These are phyloP conservation scores for Hassar affinis DNA, from an alignment of 2,113 vertebrate species.

Conservation along the genomic window DNA sequence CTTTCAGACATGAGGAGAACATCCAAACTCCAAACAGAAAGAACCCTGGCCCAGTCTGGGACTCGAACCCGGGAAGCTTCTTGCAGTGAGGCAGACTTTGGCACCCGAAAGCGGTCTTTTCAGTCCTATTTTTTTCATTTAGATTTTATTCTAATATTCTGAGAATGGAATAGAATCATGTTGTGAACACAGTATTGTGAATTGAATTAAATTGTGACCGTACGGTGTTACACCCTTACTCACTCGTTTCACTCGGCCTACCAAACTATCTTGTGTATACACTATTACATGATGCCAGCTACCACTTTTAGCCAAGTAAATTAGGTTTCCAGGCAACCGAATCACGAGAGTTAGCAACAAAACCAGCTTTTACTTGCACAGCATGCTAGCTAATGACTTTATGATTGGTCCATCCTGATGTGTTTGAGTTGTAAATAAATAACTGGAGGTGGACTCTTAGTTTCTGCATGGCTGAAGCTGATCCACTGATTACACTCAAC, in stretches of 20 bases:
- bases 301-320: background rate
- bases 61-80: too few species aligned
- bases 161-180: background rate
- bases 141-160: background rate
- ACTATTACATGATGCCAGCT: background rate
- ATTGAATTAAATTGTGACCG: background rate
- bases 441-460: background rate
- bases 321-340: background rate
- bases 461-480: background rate
- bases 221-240: background rate
- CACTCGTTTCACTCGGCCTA: background rate
- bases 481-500: background rate
- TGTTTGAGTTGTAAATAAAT: background rate
- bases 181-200: background rate
- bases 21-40: too few species aligned
- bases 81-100: too few species aligned
- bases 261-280: background rate
- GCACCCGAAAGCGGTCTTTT: background rate
- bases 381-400: background rate
- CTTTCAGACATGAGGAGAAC: too few species aligned
- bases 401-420: background rate
- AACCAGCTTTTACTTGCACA: background rate
- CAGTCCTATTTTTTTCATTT: background rate
- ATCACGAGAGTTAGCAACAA: too few species aligned
- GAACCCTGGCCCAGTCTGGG: too few species aligned